A percentile compares a stretch with the other conserved stretches of the same genome.
Evolutionary conservation across 2,888 invertebrate genomes (phyloP).

Genomic region (Melangyna quadrimaculata): DNA sequence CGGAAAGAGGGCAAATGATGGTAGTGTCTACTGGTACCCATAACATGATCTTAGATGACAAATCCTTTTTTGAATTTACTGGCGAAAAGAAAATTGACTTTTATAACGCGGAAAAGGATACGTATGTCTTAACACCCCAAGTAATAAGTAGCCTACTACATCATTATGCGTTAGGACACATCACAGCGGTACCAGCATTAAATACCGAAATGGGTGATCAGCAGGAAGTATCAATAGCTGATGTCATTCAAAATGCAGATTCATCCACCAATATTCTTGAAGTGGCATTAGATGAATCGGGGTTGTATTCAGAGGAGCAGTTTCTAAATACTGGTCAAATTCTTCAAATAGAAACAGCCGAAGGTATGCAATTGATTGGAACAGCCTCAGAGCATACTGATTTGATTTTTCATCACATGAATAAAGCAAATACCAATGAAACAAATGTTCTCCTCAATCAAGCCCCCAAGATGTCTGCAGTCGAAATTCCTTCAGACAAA

Average conservation of each 20-base stretch:
- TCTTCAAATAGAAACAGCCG: conserved; percentile 59
- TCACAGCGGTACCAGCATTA: conserved; percentile 86
- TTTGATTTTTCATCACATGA: conserved; percentile 75
- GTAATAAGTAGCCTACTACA: conserved; percentile 15
- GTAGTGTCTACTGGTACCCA: conserved; percentile 10
- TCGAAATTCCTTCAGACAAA: conserved; percentile 86
- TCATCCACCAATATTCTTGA: conserved; percentile 30
- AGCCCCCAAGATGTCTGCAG: conserved; percentile 90
- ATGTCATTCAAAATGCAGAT: conserved; percentile 30
- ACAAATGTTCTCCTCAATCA: conserved; percentile 89
- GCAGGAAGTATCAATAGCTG: conserved; percentile 76
- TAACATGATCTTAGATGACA: conserved; percentile 24
- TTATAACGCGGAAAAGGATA: conserved; percentile 15
- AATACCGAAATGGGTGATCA: conserved; percentile 88
- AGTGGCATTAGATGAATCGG: conserved; percentile 53
- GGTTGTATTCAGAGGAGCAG: conserved; percentile 53
- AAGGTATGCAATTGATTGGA: conserved; percentile 50
- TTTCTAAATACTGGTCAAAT: conserved; percentile 46
- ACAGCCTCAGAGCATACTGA: conserved; percentile 44
- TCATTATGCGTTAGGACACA: conserved; percentile 17
- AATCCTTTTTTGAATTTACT: conserved; percentile 22
- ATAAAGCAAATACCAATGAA: conserved; percentile 84
- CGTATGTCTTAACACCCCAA: conserved; percentile 11
- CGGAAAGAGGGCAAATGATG: conserved; percentile 21
- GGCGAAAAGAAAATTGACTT: conserved; percentile 23